Percentiles rank a stretch among this genome's conserved stretches.
Conservation (phyloP, 2,113 vertebrate genomes). For the Azemiops feae region DNA sequence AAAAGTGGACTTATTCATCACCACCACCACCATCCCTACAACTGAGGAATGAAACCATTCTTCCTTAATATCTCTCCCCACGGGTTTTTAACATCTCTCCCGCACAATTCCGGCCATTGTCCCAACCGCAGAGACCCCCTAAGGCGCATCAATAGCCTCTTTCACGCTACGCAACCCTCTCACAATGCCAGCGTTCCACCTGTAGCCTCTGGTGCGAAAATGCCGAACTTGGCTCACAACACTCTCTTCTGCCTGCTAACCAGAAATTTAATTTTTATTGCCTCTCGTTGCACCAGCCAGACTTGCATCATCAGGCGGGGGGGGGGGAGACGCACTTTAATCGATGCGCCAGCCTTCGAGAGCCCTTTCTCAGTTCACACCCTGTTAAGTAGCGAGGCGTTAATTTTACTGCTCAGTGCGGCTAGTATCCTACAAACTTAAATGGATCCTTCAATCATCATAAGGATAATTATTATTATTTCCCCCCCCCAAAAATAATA, state of each 20-base stretch:
- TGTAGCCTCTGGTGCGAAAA: conserved; percentile 57
- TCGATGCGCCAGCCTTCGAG: conserved; percentile 52
- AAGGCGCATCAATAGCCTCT: conserved; percentile 16
- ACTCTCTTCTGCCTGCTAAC: conserved; percentile 52
- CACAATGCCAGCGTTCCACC: conserved; percentile 61
- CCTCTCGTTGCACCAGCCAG: conserved; percentile 39
- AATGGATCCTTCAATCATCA: conserved; percentile 64
- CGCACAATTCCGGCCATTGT: conserved; percentile 39
- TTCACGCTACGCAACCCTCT: conserved; percentile 36
- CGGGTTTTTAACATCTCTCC: conserved; percentile 52
- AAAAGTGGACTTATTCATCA: conserved; percentile 21
- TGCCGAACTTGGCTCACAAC: conserved; percentile 39
- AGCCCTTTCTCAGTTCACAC: conserved; percentile 40
- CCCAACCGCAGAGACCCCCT: conserved; percentile 49
- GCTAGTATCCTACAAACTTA: conserved; percentile 54
- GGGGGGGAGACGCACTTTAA: conserved; percentile 48
- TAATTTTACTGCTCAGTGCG: conserved; percentile 55
- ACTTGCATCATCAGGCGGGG: too few species aligned
- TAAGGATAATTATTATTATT: background rate
- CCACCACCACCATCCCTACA: conserved; percentile 13
- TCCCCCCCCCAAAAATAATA: too few species aligned
- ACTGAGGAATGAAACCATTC: conserved; percentile 37
- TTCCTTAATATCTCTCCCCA: conserved; percentile 27
- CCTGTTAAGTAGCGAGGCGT: conserved; percentile 52
- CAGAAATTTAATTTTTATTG: conserved; percentile 58